Conservation (phyloP, 1,140 invertebrate species). For the Drosophila trapezifrons region DNA sequence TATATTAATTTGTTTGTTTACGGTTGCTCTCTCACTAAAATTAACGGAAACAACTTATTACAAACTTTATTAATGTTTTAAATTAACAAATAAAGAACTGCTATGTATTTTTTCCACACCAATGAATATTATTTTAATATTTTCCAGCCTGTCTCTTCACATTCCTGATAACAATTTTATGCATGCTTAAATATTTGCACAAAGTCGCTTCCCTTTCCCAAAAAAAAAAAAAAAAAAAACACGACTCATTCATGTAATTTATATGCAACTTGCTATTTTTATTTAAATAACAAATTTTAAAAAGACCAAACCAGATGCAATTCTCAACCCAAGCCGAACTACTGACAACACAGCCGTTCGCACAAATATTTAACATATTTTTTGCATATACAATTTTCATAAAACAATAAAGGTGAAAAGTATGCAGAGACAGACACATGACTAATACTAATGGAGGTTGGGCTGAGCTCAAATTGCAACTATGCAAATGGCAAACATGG, state of each 20-base stretch:
- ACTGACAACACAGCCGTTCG: constrained; percentile 18
- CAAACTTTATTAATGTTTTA: neutral
- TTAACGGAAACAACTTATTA: too few relatives aligned
- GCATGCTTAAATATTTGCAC: constrained; percentile 3
- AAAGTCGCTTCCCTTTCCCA: neutral
- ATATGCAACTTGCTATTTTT: constrained; percentile 53
- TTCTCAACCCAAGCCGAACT: constrained; percentile 18
- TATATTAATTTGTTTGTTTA: neutral
- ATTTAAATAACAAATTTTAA: constrained; percentile 68
- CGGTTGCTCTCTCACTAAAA: too few relatives aligned
- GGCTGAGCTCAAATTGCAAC: constrained; percentile 26
- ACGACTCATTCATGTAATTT: constrained; percentile 50
- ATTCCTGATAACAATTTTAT: constrained; percentile 1
- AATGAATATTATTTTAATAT: neutral
- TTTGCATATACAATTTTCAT: constrained; percentile 67
- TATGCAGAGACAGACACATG: constrained; percentile 44
- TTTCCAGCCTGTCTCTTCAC: neutral
- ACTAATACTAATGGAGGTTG: constrained; percentile 41
- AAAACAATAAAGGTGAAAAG: constrained; percentile 77
- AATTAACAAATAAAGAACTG: neutral
- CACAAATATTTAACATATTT: constrained; percentile 55
- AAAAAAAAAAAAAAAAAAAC: neutral
- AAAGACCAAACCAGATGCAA: constrained; percentile 58
- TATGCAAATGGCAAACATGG: constrained; percentile 57
- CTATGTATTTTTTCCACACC: neutral